phyloP scores from a whole-genome alignment of 2,113 vertebrate species.

The Eptesicus fuscus region DNA sequence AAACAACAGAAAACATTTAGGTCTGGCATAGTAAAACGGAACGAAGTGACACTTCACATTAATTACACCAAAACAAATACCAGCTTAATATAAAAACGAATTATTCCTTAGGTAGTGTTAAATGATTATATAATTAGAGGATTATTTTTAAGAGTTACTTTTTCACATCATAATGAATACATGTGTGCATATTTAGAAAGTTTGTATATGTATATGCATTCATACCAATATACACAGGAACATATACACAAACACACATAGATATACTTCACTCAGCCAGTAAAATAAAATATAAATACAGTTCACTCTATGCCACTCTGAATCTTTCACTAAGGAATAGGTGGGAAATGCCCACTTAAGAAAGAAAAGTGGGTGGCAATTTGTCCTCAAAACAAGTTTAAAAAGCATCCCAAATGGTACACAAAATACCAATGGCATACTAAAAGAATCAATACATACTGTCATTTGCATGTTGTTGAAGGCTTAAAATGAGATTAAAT shows the following conservation, averaged over 20 bases:
- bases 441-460: neutral
- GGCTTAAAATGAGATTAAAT: slow-evolving; percentile 10
- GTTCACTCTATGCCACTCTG: neutral
- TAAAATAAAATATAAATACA: neutral
- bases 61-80: slow-evolving; percentile 1
- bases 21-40: slow-evolving; percentile 14
- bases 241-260: neutral
- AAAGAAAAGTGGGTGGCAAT: neutral
- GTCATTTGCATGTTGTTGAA: neutral
- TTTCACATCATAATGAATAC: neutral
- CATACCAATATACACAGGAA: neutral
- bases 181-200: neutral
- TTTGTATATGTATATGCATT: neutral
- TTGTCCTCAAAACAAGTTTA: neutral
- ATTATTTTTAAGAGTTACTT: slow-evolving; percentile 16
- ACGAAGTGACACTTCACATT: slow-evolving; percentile 13
- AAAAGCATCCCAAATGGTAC: neutral
- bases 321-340: neutral
- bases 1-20: slow-evolving; percentile 32
- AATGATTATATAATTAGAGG: slow-evolving; percentile 6
- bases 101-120: neutral
- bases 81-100: slow-evolving; percentile 17
- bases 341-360: neutral
- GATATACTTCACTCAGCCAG: neutral
- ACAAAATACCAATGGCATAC: neutral